These are phyloP conservation scores for Pseudonaja textilis DNA, from an alignment of 2,113 vertebrate genomes.

Conservation along the genomic window DNA sequence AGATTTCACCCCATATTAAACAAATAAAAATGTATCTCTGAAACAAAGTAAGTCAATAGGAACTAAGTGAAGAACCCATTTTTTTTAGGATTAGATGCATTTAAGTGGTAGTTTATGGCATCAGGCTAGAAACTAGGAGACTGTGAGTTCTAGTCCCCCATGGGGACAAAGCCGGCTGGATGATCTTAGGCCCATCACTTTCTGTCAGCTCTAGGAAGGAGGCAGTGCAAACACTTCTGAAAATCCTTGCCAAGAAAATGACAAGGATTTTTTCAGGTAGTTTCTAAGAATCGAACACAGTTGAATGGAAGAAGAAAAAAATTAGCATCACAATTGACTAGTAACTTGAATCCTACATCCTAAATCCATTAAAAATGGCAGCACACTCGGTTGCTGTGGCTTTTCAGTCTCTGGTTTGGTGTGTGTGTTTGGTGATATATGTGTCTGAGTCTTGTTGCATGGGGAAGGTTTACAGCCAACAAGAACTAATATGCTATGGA, in stretches of 20 bases:
- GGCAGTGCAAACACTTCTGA: not conserved
- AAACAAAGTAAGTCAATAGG: not conserved
- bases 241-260: not conserved
- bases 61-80: not conserved
- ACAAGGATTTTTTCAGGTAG: not conserved
- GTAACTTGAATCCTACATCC: constrained; percentile 13
- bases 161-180: not conserved
- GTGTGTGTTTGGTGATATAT: too few species aligned
- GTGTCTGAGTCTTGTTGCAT: too few species aligned
- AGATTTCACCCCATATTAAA: not conserved
- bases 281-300: not conserved
- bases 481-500: too few species aligned
- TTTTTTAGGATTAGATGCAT: not conserved
- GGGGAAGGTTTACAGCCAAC: too few species aligned
- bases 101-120: not conserved
- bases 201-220: not conserved
- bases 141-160: not conserved
- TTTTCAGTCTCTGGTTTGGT: too few species aligned
- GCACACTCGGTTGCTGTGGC: too few species aligned
- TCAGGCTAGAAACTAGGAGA: not conserved
- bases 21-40: not conserved
- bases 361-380: too few species aligned
- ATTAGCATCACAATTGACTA: not conserved
- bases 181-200: not conserved
- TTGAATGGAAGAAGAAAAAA: not conserved